phyloP scores from a whole-genome alignment of 1,140 invertebrate genomes.

The Cephus cinctus region DNA sequence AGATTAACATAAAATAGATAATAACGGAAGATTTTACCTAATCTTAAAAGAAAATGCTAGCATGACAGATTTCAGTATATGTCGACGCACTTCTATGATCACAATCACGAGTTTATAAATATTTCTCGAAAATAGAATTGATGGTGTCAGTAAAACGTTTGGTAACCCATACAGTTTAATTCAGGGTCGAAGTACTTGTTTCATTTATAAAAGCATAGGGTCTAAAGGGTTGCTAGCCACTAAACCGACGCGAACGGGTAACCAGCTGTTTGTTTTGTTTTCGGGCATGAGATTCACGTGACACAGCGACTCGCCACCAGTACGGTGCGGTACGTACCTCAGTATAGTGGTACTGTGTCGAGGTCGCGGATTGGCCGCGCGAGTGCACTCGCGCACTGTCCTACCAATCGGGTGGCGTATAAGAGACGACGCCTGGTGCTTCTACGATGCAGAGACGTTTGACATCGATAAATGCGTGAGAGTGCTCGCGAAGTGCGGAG shows the following conservation, averaged over 20 bases:
- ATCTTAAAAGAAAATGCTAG: too few species aligned
- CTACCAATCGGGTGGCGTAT: conserved; percentile 33
- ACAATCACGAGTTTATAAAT: too few species aligned
- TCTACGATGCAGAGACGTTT: conserved; percentile 44
- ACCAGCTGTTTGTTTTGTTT: conserved; percentile 56
- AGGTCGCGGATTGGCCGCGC: conserved; percentile 29
- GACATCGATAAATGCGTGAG: conserved; percentile 55
- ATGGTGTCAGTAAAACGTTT: background rate
- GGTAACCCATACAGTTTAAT: background rate
- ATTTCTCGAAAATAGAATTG: too few species aligned
- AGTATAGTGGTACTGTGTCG: conserved; percentile 24
- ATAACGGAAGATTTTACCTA: too few species aligned
- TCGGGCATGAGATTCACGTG: conserved; percentile 53
- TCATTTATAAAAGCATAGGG: too few species aligned
- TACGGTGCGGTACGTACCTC: too few species aligned
- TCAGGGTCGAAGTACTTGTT: too few species aligned
- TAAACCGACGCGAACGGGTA: conserved; percentile 14
- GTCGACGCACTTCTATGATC: too few species aligned
- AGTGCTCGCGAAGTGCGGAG: conserved; percentile 48
- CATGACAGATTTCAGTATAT: too few species aligned
- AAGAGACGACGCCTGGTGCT: conserved; percentile 32
- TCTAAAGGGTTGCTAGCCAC: conserved; percentile 12
- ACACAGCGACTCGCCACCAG: conserved; percentile 41
- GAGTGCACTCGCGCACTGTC: conserved; percentile 26
- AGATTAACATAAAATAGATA: too few species aligned